These are phyloP conservation scores for Tyto alba DNA, from an alignment of 2,113 vertebrate genomes.

Conservation along the genomic window DNA sequence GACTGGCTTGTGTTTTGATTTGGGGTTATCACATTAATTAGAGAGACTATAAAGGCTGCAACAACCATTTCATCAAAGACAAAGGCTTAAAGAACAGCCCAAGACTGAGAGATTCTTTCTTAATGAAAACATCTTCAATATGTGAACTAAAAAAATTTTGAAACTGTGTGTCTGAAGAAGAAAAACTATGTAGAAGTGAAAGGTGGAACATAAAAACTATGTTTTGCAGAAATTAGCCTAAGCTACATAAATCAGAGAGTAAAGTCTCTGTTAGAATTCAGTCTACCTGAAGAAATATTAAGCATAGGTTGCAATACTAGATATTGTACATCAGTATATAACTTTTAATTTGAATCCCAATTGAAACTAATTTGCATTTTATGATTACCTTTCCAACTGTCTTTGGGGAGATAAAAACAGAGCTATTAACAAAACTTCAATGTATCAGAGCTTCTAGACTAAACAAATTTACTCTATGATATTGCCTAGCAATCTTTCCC, in stretches of 20 bases:
- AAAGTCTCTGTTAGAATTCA: not conserved
- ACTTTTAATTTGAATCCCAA: constrained; percentile 51
- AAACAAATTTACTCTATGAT: constrained; percentile 59
- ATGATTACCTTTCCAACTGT: constrained; percentile 68
- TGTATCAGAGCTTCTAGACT: constrained; percentile 39
- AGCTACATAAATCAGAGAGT: not conserved
- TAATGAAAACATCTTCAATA: not conserved
- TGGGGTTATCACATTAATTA: constrained; percentile 30
- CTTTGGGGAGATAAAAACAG: constrained; percentile 66
- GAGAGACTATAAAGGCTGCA: not conserved
- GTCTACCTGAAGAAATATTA: not conserved
- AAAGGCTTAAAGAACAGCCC: constrained; percentile 4
- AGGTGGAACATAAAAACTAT: not conserved
- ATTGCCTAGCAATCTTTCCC: constrained; percentile 29
- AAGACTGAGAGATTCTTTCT: not conserved
- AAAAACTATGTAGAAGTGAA: not conserved
- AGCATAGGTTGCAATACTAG: not conserved
- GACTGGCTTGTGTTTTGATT: constrained; percentile 35
- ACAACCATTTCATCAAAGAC: constrained; percentile 37
- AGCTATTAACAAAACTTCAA: constrained; percentile 57
- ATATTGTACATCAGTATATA: constrained; percentile 2
- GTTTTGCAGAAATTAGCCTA: not conserved
- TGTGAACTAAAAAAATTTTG: not conserved
- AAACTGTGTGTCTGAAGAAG: not conserved
- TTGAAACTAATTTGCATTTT: constrained; percentile 68